These are phyloP conservation scores for Muntiacus reevesi DNA, from an alignment of 2,113 vertebrate species.

Conservation along the genomic window DNA sequence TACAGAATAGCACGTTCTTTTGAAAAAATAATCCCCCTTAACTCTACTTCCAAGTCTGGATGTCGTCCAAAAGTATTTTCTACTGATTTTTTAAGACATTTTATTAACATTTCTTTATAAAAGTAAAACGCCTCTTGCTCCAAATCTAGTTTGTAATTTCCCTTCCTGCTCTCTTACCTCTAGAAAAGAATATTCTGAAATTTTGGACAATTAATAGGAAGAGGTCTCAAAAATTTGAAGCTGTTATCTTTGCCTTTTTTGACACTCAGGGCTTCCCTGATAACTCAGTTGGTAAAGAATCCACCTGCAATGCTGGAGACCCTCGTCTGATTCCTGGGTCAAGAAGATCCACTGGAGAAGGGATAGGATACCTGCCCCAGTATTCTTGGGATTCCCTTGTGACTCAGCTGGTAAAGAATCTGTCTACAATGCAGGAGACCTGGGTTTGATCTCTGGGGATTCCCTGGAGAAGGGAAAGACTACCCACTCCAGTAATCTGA, in stretches of 20 bases:
- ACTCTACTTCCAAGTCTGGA: not conserved
- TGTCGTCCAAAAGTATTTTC: conserved; percentile 40
- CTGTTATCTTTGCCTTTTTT: not conserved
- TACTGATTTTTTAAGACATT: not conserved
- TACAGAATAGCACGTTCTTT: not conserved
- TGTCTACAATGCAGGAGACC: not conserved
- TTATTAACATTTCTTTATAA: not conserved
- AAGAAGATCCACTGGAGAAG: not conserved
- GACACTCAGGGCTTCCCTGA: not conserved
- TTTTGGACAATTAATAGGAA: conserved; percentile 1
- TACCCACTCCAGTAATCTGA: not conserved
- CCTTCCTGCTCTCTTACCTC: not conserved
- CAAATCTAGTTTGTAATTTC: conserved; percentile 26
- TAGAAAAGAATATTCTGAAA: conserved; percentile 20
- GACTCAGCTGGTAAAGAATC: not conserved
- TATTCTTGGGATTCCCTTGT: not conserved
- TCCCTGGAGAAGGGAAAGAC: not conserved
- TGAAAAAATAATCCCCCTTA: not conserved
- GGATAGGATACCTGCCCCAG: not conserved
- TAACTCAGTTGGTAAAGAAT: not conserved
- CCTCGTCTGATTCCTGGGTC: not conserved
- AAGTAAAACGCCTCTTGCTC: not conserved
- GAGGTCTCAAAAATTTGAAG: not conserved
- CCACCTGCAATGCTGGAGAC: not conserved
- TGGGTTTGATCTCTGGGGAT: not conserved